Base-by-base conservation (phyloP, 2,113 vertebrate genomes). In the Emydura subglobosa region DNA sequence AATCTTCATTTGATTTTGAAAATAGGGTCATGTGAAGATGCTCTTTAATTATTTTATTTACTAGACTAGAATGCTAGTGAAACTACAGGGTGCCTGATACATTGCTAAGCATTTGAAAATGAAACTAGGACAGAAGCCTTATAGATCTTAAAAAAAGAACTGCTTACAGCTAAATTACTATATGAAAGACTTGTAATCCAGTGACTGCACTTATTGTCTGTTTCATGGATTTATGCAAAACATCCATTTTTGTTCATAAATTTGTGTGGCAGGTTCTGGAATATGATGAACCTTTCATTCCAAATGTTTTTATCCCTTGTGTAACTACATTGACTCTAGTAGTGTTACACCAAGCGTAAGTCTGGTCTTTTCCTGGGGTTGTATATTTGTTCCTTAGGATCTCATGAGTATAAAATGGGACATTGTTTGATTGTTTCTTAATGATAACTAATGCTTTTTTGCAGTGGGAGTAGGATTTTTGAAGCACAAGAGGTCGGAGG, bases 101-200 rank as follows among this genome's bases (percentile, higher is more conserved):
- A 86, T 10, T 42, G 25, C 19, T 79, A 53, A 91, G 34, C 29
- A 57, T 3, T 72, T 27, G 14, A 39, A 97, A 95, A 55, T 82
- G 87, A 92, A 93, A 86, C 80, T 89, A 78, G 65, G 59, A 88
- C 24, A 87, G 76, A 85, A 92, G 79, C 34, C 82, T 0, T 90
- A 42, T 39, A 47, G 55, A 82, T 68, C 31, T 87, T 83, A 92
- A 88, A n/a, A 92, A 82, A 94, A 68, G 91, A 90, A 89, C 74
- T 92, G 29, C 44, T 44, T 76, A 57, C 39, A 89, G 85, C 91
- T 19, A 89, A 93, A 96, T 95, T 97, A 97, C 34, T 82, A 22
- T 61, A 72, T 81, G 82, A 76, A 94, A 95, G 93, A 88, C 25
- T 79, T 91, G 82, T 10, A 80, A 51, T 57, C 10, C 10, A 55